Evolutionary conservation across 2,113 vertebrate species (phyloP), one percentile per base, ranked within the genome.

Genomic region (Hydropotes inermis): DNA sequence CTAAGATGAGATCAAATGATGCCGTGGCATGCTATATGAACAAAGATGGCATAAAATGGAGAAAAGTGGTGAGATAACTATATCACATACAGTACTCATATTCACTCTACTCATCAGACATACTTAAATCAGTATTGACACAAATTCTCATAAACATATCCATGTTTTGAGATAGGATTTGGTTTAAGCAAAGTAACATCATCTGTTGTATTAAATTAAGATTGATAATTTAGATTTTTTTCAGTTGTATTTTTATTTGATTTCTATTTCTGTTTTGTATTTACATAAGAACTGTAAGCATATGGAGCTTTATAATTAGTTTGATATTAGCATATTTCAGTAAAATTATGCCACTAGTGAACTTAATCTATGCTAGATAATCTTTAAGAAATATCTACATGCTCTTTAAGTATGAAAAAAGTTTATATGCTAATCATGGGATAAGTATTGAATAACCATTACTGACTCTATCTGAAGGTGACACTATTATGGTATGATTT

Each of bases 221-320:
- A 36, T 47, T 36, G 7, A 25, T 97, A 94, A 94, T 94, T 92
- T 96, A 82, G 43, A 60, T 85, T 94, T 97, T 94, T 91, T 30
- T 60, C 30, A 95, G 89, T 92, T 94, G 33, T 94, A 82, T 88
- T 96, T 96, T 91, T 81, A 95, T 95, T 91, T 96, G 28, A 91
- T 81, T 96, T 95, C 57, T 91, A n/a, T 76, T 86, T 95, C 93
- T 95, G 61, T 93, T 97, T 95, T 96, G 45, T 97, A 85, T 98
- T 95, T 97, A 94, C 27, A 88, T 87, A 96, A 85, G 43, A 70
- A 25, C 60, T 86, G 60, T 94, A 96, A 94, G 81, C 95, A 94
- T 97, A 97, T 96, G 95, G 95, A 43, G 6, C 91, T 87, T 94
- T 88, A 89, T 95, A 96, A 97, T 92, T 98, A 95, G 87, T 87